These are phyloP conservation scores for Vulpes ferrilata DNA, from an alignment of 2,113 vertebrate genomes.

Conservation along the genomic window DNA sequence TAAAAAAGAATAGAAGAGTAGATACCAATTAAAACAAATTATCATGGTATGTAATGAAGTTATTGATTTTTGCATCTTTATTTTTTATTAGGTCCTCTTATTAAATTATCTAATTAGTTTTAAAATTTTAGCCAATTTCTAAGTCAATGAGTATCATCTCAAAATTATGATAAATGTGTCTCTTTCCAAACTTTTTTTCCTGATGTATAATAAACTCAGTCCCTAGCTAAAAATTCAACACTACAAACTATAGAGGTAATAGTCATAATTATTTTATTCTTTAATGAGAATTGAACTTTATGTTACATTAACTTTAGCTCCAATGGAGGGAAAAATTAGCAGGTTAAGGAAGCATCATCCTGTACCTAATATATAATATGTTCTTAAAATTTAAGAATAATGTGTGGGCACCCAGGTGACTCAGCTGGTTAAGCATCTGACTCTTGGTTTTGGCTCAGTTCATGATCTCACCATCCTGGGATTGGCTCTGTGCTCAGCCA, in stretches of 20 bases:
- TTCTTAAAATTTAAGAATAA: neutral
- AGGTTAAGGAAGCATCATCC: neutral
- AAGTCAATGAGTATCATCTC: neutral
- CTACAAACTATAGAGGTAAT: neutral
- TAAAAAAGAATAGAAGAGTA: neutral
- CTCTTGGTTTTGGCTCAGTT: no score
- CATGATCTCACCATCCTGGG: neutral
- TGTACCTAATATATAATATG: neutral
- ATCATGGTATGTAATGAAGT: neutral
- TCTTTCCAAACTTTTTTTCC: neutral
- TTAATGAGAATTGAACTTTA: neutral
- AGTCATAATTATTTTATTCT: neutral
- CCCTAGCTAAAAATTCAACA: neutral
- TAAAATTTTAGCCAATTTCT: neutral
- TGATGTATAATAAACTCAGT: neutral
- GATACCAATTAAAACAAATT: neutral
- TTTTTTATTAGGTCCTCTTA: neutral
- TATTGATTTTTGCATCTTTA: neutral
- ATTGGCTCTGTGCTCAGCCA: neutral
- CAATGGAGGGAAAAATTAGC: neutral
- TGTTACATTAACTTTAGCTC: slow-evolving; percentile 8
- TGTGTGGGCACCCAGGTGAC: no score
- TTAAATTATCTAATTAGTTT: neutral
- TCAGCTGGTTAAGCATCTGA: no score
- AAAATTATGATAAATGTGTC: neutral